Evolutionary conservation across 2,113 vertebrate genomes (phyloP).

Genomic region (Vulpes vulpes): DNA sequence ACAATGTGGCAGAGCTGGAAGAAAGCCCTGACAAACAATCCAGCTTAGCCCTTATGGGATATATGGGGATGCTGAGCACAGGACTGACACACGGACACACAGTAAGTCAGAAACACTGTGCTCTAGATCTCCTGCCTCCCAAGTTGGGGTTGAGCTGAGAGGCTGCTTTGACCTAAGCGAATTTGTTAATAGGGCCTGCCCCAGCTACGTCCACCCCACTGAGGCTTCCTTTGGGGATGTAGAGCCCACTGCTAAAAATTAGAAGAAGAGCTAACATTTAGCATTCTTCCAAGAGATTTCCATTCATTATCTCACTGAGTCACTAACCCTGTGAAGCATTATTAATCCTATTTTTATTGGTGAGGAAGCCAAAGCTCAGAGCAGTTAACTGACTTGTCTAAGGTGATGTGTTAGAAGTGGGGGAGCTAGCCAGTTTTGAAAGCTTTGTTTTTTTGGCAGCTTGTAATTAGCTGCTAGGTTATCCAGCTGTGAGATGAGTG

Average conservation of each 20-base stretch:
- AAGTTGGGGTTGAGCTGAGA: not conserved
- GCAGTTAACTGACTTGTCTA: conserved; percentile 20
- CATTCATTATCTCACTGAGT: not conserved
- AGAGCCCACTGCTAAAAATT: not conserved
- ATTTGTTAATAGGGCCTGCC: not conserved
- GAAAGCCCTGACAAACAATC: not conserved
- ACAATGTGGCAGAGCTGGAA: conserved; percentile 22
- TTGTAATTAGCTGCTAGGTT: conserved; percentile 38
- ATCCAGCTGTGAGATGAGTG: not conserved
- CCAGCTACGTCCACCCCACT: not conserved
- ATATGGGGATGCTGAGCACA: not conserved
- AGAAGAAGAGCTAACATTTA: not conserved
- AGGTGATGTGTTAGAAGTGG: not conserved
- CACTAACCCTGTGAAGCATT: not conserved
- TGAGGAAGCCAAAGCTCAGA: conserved; percentile 35
- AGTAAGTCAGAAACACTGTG: not conserved
- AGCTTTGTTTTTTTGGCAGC: not conserved
- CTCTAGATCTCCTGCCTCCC: not conserved
- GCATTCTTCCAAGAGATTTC: conserved; percentile 6
- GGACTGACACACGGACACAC: not conserved
- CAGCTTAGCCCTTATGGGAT: not conserved
- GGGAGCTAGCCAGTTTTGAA: not conserved
- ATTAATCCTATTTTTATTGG: not conserved
- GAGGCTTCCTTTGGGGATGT: not conserved
- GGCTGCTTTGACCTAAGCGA: not conserved